A percentile compares a stretch with the other conserved stretches of the same genome.
Conservation (phyloP, 2,797 vertebrate genomes). For the Enteromius trimaculatus region DNA sequence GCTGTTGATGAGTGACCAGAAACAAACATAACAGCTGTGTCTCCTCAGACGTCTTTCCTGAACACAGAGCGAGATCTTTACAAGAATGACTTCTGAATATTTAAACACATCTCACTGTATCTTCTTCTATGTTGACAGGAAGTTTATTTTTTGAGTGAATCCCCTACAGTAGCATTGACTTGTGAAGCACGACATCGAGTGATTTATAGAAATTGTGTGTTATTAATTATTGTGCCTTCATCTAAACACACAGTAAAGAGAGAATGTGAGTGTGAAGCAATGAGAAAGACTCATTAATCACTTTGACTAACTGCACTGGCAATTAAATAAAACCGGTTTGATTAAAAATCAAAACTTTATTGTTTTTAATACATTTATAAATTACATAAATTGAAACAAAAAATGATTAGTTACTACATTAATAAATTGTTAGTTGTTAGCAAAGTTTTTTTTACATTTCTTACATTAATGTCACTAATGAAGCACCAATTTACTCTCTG, state of each 20-base stretch:
- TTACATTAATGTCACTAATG: not conserved
- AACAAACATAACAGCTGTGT: not conserved
- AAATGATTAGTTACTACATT: not conserved
- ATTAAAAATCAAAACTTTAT: not conserved
- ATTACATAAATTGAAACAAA: not conserved
- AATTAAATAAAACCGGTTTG: too few relatives aligned
- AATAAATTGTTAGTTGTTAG: not conserved
- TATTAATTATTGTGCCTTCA: not conserved
- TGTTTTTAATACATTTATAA: not conserved
- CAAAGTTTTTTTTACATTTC: not conserved
- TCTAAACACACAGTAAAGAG: not conserved
- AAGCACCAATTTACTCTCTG: not conserved
- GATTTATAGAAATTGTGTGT: not conserved
- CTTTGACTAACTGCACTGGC: not conserved
- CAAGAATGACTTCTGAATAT: not conserved
- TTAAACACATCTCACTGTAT: not conserved
- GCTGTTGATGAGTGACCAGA: slow-evolving; percentile 77
- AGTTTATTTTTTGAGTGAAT: not conserved
- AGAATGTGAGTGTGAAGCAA: not conserved
- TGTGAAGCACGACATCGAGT: not conserved
- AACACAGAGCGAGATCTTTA: not conserved
- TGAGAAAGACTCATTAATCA: not conserved
- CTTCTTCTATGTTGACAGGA: not conserved
- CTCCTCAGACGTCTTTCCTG: not conserved
- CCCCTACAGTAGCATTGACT: not conserved